A percentile compares a stretch with the other conserved stretches of the same genome.
phyloP scores from a whole-genome alignment of 1,140 invertebrate species.

The Pseudomyrmex dendroicus region DNA sequence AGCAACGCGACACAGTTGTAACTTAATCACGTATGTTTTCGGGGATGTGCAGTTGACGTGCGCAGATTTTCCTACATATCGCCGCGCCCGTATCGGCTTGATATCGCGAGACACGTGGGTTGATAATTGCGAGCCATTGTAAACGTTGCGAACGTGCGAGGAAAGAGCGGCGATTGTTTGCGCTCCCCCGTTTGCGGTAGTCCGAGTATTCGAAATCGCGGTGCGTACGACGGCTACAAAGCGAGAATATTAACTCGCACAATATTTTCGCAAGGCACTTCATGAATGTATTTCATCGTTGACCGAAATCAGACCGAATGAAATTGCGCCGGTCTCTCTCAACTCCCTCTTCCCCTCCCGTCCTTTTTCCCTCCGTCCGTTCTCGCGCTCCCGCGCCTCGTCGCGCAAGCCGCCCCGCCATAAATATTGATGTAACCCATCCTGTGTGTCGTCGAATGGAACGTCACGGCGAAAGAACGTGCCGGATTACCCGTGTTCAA shows the following conservation, averaged over 20 bases:
- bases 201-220: constrained; percentile 37
- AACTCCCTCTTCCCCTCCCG: not conserved
- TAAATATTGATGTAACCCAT: constrained; percentile 66
- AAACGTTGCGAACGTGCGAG: constrained; percentile 34
- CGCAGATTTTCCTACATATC: constrained; percentile 10
- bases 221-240: not conserved
- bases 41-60: constrained; percentile 24
- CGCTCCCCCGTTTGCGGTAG: not conserved
- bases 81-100: constrained; percentile 8
- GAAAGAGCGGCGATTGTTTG: constrained; percentile 47
- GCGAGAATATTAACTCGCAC: constrained; percentile 33
- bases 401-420: constrained; percentile 52
- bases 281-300: constrained; percentile 55
- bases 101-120: constrained; percentile 35
- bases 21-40: constrained; percentile 1
- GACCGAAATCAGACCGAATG: constrained; percentile 44
- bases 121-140: constrained; percentile 54
- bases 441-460: constrained; percentile 52
- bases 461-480: constrained; percentile 27
- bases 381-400: constrained; percentile 1
- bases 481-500: constrained; percentile 12
- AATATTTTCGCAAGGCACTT: constrained; percentile 48
- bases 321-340: constrained; percentile 30
- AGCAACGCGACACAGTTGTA: not conserved
- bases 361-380: not conserved